These are phyloP conservation scores for Tiliacea citrago DNA, from an alignment of 2,888 invertebrate genomes.

Conservation along the genomic window DNA sequence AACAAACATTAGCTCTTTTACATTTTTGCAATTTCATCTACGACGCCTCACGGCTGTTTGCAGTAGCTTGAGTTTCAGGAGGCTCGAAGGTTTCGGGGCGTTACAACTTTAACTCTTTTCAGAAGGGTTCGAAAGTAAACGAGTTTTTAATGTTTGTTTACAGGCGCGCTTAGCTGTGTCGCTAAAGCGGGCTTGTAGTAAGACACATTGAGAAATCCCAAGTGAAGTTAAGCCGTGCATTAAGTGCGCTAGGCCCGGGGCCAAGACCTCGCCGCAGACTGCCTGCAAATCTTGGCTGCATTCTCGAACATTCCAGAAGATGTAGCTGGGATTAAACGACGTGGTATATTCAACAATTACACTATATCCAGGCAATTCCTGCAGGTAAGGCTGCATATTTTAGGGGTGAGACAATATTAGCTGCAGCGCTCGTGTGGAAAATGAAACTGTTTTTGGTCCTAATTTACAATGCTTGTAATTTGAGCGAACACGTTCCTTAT, in stretches of 20 bases:
- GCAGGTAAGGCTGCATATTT: conserved; percentile 89
- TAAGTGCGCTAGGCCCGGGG: conserved; percentile 87
- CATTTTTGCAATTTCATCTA: conserved; percentile 90
- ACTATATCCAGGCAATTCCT: conserved; percentile 83
- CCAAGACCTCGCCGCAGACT: conserved; percentile 85
- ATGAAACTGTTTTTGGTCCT: conserved; percentile 88
- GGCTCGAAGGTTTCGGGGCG: conserved; percentile 79
- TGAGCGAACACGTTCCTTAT: conserved; percentile 80
- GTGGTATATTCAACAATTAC: conserved; percentile 89
- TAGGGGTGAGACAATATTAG: conserved; percentile 89
- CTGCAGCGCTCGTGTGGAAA: conserved; percentile 92
- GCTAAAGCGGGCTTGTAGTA: conserved; percentile 71
- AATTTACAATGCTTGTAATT: conserved; percentile 87
- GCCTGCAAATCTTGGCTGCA: conserved; percentile 88
- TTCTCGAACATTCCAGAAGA: conserved; percentile 89
- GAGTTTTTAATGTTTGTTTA: conserved; percentile 83
- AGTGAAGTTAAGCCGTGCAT: conserved; percentile 83
- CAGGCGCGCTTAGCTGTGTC: conserved; percentile 74
- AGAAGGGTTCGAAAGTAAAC: conserved; percentile 85
- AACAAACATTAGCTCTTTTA: conserved; percentile 91
- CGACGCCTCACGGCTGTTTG: conserved; percentile 87
- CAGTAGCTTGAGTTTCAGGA: conserved; percentile 79
- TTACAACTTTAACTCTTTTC: conserved; percentile 85
- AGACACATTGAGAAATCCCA: conserved; percentile 75
- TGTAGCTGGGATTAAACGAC: conserved; percentile 88